Conservation (phyloP, 2,113 vertebrate genomes). For the Malurus melanocephalus region DNA sequence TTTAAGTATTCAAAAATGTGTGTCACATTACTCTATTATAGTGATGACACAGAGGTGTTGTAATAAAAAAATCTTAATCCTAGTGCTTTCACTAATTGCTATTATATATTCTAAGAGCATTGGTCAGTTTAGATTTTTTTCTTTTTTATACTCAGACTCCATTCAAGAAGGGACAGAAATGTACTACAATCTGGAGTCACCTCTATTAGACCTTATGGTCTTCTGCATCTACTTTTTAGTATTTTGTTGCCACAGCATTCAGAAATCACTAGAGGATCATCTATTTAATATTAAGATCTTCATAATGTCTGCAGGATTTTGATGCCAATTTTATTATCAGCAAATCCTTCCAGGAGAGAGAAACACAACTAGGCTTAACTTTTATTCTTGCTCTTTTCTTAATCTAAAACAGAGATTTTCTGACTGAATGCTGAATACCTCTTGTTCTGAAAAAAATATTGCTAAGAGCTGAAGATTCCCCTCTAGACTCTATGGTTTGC, state of each 20-base stretch:
- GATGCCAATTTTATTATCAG: background rate
- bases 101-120: background rate
- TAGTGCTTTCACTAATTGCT: background rate
- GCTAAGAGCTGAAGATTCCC: background rate
- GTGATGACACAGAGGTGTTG: background rate
- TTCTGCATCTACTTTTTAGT: background rate
- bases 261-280: background rate
- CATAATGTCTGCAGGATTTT: background rate
- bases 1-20: background rate
- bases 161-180: background rate
- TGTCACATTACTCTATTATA: background rate
- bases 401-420: background rate
- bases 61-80: background rate
- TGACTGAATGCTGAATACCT: background rate
- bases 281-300: background rate
- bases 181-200: background rate
- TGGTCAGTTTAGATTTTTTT: fast-evolving
- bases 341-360: background rate
- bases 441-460: background rate
- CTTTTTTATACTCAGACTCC: background rate
- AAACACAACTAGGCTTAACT: background rate
- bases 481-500: background rate
- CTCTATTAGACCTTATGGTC: background rate
- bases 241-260: background rate
- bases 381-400: background rate